Base-by-base conservation (phyloP, 2,888 invertebrate species). In the Calameuta pallipes region DNA sequence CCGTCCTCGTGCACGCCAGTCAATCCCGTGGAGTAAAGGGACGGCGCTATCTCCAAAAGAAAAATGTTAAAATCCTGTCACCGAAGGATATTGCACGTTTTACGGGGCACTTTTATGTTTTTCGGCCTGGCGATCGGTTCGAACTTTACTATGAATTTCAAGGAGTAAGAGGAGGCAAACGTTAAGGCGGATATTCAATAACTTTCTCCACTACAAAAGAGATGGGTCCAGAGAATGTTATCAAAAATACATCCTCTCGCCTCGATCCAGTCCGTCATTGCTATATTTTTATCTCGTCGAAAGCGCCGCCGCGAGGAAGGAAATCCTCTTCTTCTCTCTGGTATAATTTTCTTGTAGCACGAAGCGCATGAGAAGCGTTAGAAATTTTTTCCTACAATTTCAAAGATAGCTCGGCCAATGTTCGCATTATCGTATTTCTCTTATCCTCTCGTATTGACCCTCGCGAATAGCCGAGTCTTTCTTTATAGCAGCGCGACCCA, bases 111-210 rank as follows among this genome's bases (percentile, higher is more conserved):
- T 74, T 74, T 74, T 74, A 74, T 36, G 74, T 74, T 74, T 74
- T 74, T 74, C 31, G 74, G 31, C 74, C 34, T 23, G 31, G 31
- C 74, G 34, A 30, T 35, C 34, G 35, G 74, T 35, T 74, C 74
- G 36, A 30, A 36, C 23, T 81, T 82, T 80, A 81, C 82, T 79
- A 82, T 83, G 83, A 83, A 84, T 83, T 83, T 83, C 80, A 81
- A 83, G 79, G 81, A 83, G 82, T 75, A 34, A 56, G 69, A 73
- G 79, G 81, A 80, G n/a, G n/a, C n/a, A 81, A 83, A 79, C 79
- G 80, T 80, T 33, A 74, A 73, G 74, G 81, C 31, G 70, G 81
- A 77, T 75, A 79, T 81, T 82, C 80, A 81, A 82, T 80, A 79
- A 78, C 77, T 80, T 76, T 84, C 80, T 13, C 71, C 71, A 15